Base-by-base conservation (phyloP, 2,797 vertebrate species). In the Notamacropus eugenii region DNA sequence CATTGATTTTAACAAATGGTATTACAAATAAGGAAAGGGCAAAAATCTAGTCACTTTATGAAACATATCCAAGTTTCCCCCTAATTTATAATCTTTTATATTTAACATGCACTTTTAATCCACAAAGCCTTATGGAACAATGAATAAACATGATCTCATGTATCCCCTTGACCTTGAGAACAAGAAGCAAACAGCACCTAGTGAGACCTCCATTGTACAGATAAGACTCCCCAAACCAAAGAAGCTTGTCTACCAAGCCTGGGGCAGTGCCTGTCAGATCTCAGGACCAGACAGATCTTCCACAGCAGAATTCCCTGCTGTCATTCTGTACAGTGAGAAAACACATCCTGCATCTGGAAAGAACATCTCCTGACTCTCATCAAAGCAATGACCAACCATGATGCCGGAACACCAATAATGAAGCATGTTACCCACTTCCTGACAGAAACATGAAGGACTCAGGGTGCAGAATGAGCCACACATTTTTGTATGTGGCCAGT, bases 81-180 rank as follows among this genome's bases (percentile, higher is more conserved):
- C 96, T 5, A 62, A 91, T 82, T 55, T 59, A 57, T 95, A 96
- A 95, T 97, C 95, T 93, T 90, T 97, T 91, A 95, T 95, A 93
- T 93, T 94, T 90, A 54, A 90, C 50, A 54, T 27, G 24, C 27
- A 54, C 52, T 90, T 54, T 54, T 90, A 54, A 90, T 54, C 27
- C 50, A 52, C 50, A 54, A 90, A 96, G 92, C 59, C 92, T 92
- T 95, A 52, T 94, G 46, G 27, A 54, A 59, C 92, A 94, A 93
- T 90, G 50, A 40, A 54, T 62, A 96, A 97, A 57, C 57, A n/a
- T 95, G 50, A 29, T 93, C 94, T 92, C 91, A 93, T 96, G 93
- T 62, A 93, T 55, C 93, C 96, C 95, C 57, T 94, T 54, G 67
- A 59, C 67, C 56, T 92, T 57, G 0, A 92, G 55, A 4, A 90